A percentile compares a stretch with the other conserved stretches of the same genome.
Evolutionary conservation across 2,797 vertebrate genomes (phyloP).

Genomic region (Melanotaenia pygmaea): DNA sequence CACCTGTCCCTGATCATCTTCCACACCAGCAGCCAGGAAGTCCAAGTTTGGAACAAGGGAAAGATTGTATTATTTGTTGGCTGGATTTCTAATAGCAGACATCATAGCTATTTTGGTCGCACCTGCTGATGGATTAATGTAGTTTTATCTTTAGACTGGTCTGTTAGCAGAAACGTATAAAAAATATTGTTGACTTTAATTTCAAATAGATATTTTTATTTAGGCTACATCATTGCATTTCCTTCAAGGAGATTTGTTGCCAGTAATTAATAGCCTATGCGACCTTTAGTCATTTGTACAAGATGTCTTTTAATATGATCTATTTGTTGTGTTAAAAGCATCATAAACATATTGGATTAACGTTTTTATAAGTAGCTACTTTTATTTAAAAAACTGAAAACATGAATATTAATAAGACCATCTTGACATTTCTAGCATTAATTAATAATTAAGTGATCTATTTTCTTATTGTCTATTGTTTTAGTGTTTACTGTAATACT

Average conservation of each 20-base stretch:
- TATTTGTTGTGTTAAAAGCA: background rate
- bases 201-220: background rate
- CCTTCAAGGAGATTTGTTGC: background rate
- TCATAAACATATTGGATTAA: background rate
- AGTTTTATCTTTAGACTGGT: conserved; percentile 11
- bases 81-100: conserved; percentile 19
- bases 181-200: background rate
- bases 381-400: no score
- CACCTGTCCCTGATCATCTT: conserved; percentile 67
- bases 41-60: conserved; percentile 36
- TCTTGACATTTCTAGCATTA: no score
- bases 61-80: conserved; percentile 19
- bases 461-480: no score
- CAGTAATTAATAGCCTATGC: background rate
- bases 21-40: conserved; percentile 56
- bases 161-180: conserved; percentile 12
- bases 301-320: background rate
- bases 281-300: no score
- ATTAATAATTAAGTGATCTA: no score
- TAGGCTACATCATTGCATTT: background rate
- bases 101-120: conserved; percentile 31
- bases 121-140: conserved; percentile 1
- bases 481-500: no score
- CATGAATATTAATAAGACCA: no score
- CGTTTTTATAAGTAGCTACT: background rate